A percentile compares a stretch with the other conserved stretches of the same genome.
These are phyloP conservation scores for Bucco capensis DNA, from an alignment of 2,113 vertebrate species.

Conservation along the genomic window DNA sequence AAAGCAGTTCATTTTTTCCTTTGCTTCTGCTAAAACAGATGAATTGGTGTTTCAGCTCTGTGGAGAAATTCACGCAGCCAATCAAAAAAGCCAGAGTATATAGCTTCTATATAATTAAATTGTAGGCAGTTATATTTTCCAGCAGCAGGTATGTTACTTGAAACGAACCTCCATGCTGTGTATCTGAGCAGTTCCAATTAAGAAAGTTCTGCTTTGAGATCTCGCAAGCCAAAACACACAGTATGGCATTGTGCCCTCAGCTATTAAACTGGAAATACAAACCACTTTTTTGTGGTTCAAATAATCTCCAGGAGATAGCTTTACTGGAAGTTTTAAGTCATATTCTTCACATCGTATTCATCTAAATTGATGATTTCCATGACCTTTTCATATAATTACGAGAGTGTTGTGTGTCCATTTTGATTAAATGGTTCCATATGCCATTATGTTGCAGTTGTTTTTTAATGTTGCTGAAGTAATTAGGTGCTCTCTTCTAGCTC, in stretches of 20 bases:
- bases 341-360: slow-evolving; percentile 52
- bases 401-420: slow-evolving; percentile 44
- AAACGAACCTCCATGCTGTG: slow-evolving; percentile 26
- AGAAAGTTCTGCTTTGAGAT: slow-evolving; percentile 26
- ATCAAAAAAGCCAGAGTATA: background rate
- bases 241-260: slow-evolving; percentile 42
- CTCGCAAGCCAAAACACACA: slow-evolving; percentile 33
- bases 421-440: slow-evolving; percentile 56
- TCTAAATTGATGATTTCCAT: slow-evolving; percentile 65
- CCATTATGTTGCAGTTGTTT: slow-evolving; percentile 26
- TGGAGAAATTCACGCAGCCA: background rate
- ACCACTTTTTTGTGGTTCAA: slow-evolving; percentile 64
- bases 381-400: slow-evolving; percentile 70
- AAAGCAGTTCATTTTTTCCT: slow-evolving; percentile 37
- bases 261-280: slow-evolving; percentile 68
- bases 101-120: background rate
- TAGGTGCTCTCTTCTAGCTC: background rate
- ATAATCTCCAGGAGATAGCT: slow-evolving; percentile 67
- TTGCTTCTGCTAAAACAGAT: slow-evolving; percentile 23
- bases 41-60: background rate
- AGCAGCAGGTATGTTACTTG: slow-evolving; percentile 24
- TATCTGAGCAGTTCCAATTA: slow-evolving; percentile 18
- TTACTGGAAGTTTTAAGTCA: slow-evolving; percentile 75
- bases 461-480: slow-evolving; percentile 30
- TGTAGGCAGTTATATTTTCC: slow-evolving; percentile 11